Conservation (phyloP, 2,888 invertebrate species). For the Oegoconia quadripuncta region DNA sequence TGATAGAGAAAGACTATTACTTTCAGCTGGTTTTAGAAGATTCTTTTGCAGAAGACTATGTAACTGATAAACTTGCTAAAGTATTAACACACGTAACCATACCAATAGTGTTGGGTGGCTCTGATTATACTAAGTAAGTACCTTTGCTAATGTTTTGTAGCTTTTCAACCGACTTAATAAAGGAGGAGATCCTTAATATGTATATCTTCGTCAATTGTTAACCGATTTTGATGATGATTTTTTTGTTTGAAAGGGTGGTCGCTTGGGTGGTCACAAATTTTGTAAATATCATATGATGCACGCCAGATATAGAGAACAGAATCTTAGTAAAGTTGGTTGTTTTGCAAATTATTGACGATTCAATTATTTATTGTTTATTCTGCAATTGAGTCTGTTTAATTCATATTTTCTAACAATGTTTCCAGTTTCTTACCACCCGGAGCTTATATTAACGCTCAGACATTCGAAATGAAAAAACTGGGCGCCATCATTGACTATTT, state of each 20-base stretch:
- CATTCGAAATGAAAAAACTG: constrained; percentile 49
- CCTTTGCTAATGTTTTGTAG: neutral
- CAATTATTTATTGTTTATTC: neutral
- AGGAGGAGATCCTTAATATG: neutral
- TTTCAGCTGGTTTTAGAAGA: constrained; percentile 62
- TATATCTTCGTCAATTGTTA: neutral
- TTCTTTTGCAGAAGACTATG: constrained; percentile 46
- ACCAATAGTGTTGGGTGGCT: constrained; percentile 51
- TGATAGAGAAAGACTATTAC: constrained; percentile 52
- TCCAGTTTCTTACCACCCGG: constrained; percentile 63
- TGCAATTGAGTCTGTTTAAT: too few relatives aligned
- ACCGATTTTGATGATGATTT: too few relatives aligned
- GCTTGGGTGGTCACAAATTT: too few relatives aligned
- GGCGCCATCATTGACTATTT: constrained; percentile 56
- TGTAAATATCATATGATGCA: too few relatives aligned
- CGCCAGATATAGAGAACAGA: too few relatives aligned
- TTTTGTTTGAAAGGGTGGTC: too few relatives aligned
- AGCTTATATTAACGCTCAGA: constrained; percentile 50
- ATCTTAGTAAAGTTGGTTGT: too few relatives aligned
- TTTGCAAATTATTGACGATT: too few relatives aligned
- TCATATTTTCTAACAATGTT: too few relatives aligned
- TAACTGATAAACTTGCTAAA: constrained; percentile 48
- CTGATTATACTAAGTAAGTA: constrained; percentile 51
- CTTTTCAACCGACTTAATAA: neutral
- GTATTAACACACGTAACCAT: constrained; percentile 46